These are phyloP conservation scores for Rhadinocentrus ornatus DNA, from an alignment of 2,797 vertebrate genomes.

Conservation along the genomic window DNA sequence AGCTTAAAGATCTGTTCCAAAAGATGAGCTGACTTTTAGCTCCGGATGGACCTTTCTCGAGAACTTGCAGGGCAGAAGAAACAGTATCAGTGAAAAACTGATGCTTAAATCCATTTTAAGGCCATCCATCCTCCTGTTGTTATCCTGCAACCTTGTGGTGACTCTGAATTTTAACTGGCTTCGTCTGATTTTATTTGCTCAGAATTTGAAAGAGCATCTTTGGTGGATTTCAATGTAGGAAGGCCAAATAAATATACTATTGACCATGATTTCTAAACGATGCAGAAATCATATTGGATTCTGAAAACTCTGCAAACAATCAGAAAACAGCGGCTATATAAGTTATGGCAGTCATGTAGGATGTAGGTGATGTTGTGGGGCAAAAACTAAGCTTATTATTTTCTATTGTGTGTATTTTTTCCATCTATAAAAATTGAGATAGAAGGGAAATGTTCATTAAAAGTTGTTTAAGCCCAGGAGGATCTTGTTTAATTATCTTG, in stretches of 20 bases:
- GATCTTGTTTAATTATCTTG: background rate
- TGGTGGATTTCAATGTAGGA: background rate
- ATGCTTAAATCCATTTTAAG: background rate
- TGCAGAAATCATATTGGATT: background rate
- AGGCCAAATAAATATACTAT: background rate
- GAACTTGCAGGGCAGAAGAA: background rate
- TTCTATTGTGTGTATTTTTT: background rate
- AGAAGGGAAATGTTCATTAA: background rate
- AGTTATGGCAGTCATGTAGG: background rate
- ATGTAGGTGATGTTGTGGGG: background rate
- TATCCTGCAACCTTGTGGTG: background rate
- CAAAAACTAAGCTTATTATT: background rate
- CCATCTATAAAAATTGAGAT: background rate
- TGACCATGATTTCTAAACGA: background rate
- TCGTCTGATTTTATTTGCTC: background rate
- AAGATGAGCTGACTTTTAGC: background rate
- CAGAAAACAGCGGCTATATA: background rate
- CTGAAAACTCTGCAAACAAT: background rate
- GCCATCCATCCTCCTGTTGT: background rate
- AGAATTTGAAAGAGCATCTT: background rate
- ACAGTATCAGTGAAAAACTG: background rate
- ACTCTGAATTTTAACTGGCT: background rate
- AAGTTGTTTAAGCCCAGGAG: background rate
- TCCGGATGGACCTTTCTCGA: background rate
- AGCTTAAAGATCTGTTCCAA: conserved; percentile 15